Conservation (phyloP, 2,797 vertebrate genomes). For the Sebastes melanostomus region DNA sequence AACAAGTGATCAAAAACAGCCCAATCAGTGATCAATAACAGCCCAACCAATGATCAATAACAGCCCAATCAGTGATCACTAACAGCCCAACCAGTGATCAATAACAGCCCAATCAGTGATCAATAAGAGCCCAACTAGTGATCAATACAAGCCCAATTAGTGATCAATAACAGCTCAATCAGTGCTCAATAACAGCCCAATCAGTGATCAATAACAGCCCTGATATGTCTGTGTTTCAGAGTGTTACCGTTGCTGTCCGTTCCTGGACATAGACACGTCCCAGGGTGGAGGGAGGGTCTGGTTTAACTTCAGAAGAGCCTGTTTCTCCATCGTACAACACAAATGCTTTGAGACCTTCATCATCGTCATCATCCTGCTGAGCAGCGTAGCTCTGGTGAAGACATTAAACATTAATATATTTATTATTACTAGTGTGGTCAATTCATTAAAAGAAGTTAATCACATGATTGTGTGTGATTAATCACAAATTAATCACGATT, state of each 20-base stretch:
- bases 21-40: neutral
- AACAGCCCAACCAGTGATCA: too few relatives aligned
- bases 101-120: too few relatives aligned
- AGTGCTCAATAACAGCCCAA: neutral
- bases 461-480: too few relatives aligned
- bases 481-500: too few relatives aligned
- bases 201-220: neutral
- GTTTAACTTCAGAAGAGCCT: constrained; percentile 88
- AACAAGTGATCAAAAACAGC: too few relatives aligned
- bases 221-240: constrained; percentile 61
- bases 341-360: constrained; percentile 92
- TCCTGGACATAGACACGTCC: constrained; percentile 81
- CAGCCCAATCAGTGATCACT: too few relatives aligned
- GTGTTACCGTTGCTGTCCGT: constrained; percentile 85
- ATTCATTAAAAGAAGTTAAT: too few relatives aligned
- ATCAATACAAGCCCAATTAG: too few relatives aligned
- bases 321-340: constrained; percentile 88
- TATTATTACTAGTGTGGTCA: too few relatives aligned
- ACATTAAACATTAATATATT: neutral
- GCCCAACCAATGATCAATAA: too few relatives aligned
- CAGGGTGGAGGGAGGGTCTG: constrained; percentile 80
- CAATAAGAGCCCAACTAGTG: too few relatives aligned
- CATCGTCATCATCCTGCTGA: constrained; percentile 93
- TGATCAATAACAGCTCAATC: too few relatives aligned
- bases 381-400: constrained; percentile 89